Evolutionary conservation across 2,113 vertebrate genomes (phyloP).

Genomic region (Xiphophorus couchianus): DNA sequence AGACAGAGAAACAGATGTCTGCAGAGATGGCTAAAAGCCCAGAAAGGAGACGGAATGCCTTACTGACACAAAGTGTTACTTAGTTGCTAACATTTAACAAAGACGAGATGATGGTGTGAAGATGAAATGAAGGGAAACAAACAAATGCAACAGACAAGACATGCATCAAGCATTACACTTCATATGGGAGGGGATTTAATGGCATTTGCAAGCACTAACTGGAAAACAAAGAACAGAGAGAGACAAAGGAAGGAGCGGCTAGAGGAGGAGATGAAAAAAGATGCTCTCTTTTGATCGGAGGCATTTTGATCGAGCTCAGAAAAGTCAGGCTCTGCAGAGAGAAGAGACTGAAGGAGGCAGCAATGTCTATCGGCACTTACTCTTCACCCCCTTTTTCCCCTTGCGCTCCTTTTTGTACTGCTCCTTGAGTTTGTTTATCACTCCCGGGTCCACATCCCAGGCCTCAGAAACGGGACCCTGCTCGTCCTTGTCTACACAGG

Average conservation of each 20-base stretch:
- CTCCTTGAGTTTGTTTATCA: conserved; percentile 99
- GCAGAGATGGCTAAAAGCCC: not conserved
- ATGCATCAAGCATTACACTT: conserved; percentile 34
- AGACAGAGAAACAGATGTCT: conserved; percentile 40
- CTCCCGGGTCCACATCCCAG: conserved; percentile 99
- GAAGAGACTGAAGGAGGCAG: conserved; percentile 70
- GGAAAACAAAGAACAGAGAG: conserved; percentile 37
- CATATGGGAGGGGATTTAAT: not conserved
- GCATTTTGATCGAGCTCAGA: conserved; percentile 50
- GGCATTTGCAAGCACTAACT: not conserved
- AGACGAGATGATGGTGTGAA: conserved; percentile 24
- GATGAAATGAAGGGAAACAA: not conserved
- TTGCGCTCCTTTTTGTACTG: conserved; percentile 99
- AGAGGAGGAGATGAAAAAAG: conserved; percentile 72
- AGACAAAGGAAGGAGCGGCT: conserved; percentile 75
- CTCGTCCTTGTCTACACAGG: conserved; percentile 98
- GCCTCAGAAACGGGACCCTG: conserved; percentile 94
- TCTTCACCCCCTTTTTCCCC: conserved; percentile 99
- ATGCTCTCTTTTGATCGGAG: conserved; percentile 48
- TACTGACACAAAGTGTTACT: not conserved
- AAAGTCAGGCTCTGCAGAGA: conserved; percentile 65
- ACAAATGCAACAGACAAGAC: conserved; percentile 31
- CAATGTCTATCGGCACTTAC: conserved; percentile 91
- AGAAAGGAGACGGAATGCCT: conserved; percentile 37
- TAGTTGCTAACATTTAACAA: conserved; percentile 17